phyloP scores from a whole-genome alignment of 2,888 invertebrate genomes.

The Tiphia femorata region DNA sequence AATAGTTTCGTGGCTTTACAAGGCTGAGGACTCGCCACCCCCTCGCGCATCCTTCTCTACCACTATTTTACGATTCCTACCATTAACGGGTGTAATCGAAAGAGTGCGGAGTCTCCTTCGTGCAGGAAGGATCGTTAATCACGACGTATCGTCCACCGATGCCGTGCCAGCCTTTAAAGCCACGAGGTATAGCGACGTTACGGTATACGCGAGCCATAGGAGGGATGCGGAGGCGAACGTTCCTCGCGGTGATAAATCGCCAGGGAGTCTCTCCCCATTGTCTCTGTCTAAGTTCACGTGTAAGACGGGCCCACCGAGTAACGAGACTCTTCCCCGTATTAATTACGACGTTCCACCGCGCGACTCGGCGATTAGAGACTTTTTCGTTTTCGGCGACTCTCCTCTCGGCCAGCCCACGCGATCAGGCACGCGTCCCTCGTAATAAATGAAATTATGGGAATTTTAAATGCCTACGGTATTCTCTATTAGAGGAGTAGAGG shows the following conservation, averaged over 20 bases:
- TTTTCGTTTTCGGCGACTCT: background rate
- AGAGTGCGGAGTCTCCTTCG: too few relatives aligned
- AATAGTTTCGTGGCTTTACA: too few relatives aligned
- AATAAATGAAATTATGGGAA: too few relatives aligned
- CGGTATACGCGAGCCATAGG: slow-evolving; percentile 32
- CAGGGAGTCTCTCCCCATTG: slow-evolving; percentile 36
- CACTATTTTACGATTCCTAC: too few relatives aligned
- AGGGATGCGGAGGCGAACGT: slow-evolving; percentile 38
- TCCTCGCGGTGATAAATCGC: slow-evolving; percentile 47
- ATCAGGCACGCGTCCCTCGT: too few relatives aligned
- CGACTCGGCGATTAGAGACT: background rate
- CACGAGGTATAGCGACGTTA: too few relatives aligned
- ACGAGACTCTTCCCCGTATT: slow-evolving; percentile 37
- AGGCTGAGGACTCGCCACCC: background rate
- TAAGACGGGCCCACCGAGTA: slow-evolving; percentile 31
- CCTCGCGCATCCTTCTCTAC: too few relatives aligned
- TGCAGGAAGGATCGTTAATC: slow-evolving; percentile 31
- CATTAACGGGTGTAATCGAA: too few relatives aligned
- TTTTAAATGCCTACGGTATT: too few relatives aligned
- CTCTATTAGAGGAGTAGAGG: background rate
- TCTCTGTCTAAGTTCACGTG: slow-evolving; percentile 41
- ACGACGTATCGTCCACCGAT: slow-evolving; percentile 23
- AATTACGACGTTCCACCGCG: slow-evolving; percentile 32
- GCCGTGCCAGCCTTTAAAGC: slow-evolving; percentile 25
- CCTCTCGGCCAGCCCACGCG: too few relatives aligned